Evolutionary conservation across 2,113 vertebrate genomes (phyloP).

Genomic region (Chloebia gouldiae): DNA sequence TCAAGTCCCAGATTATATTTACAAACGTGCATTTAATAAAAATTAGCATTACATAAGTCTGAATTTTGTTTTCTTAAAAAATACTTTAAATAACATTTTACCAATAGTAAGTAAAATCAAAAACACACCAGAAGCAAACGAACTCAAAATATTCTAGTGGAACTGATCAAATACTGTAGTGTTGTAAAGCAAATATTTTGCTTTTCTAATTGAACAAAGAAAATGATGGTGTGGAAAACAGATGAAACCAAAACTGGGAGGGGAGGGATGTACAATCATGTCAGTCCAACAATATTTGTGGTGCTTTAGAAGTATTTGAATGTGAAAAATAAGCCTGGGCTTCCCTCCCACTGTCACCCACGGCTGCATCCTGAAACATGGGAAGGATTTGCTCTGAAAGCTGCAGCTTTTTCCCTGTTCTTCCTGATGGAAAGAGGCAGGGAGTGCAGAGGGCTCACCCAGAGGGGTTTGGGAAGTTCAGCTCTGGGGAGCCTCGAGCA

Average conservation of each 20-base stretch:
- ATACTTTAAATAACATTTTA: not conserved
- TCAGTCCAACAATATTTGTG: not conserved
- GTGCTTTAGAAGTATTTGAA: not conserved
- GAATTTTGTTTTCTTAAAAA: not conserved
- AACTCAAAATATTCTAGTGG: not conserved
- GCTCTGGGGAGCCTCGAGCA: not conserved
- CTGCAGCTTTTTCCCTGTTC: not conserved
- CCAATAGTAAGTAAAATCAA: not conserved
- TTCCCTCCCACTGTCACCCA: not conserved
- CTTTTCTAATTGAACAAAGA: not conserved
- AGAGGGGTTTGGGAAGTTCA: not conserved
- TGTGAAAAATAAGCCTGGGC: not conserved
- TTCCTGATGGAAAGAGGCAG: not conserved
- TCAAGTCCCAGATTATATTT: not conserved
- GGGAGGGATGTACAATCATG: not conserved
- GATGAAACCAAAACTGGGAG: not conserved
- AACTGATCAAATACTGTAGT: not conserved
- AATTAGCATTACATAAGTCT: not conserved
- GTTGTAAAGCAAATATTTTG: not conserved
- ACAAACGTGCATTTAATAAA: not conserved
- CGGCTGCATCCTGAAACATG: not conserved
- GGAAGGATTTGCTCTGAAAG: conserved; percentile 4
- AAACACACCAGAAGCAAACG: not conserved
- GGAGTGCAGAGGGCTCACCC: not conserved
- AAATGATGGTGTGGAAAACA: not conserved